Base-by-base conservation (phyloP, 1,140 invertebrate species). In the Cydia splendana region DNA sequence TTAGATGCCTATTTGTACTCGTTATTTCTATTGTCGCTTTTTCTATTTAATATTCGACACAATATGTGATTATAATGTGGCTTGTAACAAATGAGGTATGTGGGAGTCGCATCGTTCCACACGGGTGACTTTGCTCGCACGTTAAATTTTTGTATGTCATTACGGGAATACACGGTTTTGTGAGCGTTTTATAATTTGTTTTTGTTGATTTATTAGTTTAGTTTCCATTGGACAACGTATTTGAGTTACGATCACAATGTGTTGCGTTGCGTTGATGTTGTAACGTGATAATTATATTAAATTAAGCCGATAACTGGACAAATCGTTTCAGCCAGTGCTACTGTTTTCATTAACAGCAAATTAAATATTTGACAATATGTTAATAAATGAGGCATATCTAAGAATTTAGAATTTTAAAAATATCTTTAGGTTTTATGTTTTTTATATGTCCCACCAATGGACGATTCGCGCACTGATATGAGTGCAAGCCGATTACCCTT, bases 21-120 rank as follows among this genome's bases (percentile, higher is more conserved):
- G 88, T 90, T 91, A 90, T 87, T 88, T 82, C 91, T 88, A 90
- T 93, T 93, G 91, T 93, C 90, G 89, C 90, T 90, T 93, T 92
- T 93, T 93, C 89, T 91, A 90, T 91, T 91, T 93, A 91, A 89
- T 91, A 90, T 85, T 85, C 82, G 79, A 82, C 88, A 91, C 88
- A 90, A 92, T 90, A 83, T 91, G 86, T 93, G 88, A 90, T 93
- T 93, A 91, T 92, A 89, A 90, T 91, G 88, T 87, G 88, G 85
- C 87, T 88, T 85, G 87, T 90, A 91, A 90, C 88, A 88, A 92
- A 90, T 88, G 85, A 87, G 84, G 81, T 87, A 85, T 88, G 87
- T 89, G 89, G 87, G 86, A 90, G 85, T 84, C 77, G 79, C 81
- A 76, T 57, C 88, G 90, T 89, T 88, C 78, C 87, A 87, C 88